phyloP scores from a whole-genome alignment of 2,113 vertebrate species.

The Phylloscopus whistleri region DNA sequence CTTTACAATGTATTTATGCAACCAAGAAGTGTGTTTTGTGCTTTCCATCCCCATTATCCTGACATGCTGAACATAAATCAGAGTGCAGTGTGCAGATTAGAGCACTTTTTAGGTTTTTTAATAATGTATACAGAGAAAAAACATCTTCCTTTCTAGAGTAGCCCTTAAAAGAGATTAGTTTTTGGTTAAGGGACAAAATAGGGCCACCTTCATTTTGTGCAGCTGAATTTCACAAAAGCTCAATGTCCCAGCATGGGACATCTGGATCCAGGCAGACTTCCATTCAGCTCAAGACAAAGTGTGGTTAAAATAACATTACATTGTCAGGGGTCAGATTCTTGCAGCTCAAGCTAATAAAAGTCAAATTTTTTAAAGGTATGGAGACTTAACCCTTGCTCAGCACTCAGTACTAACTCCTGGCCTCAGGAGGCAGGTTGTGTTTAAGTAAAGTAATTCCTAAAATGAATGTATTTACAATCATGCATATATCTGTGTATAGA shows the following conservation, averaged over 20 bases:
- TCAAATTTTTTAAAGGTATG: not conserved
- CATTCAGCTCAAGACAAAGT: not conserved
- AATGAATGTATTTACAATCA: not conserved
- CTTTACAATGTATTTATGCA: not conserved
- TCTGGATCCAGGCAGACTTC: not conserved
- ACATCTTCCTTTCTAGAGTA: not conserved
- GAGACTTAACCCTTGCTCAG: not conserved
- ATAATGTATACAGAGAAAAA: not conserved
- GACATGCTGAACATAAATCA: not conserved
- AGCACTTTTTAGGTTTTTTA: not conserved
- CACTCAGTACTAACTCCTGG: not conserved
- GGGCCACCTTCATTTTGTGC: not conserved
- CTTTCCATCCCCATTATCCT: constrained; percentile 4
- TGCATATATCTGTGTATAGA: not conserved
- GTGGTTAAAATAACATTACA: not conserved
- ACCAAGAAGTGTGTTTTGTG: not conserved
- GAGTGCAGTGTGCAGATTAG: not conserved
- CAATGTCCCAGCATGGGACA: not conserved
- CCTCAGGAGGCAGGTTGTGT: not conserved
- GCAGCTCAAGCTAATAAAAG: not conserved
- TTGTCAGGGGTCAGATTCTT: not conserved
- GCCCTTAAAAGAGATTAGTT: not conserved
- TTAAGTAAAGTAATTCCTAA: not conserved
- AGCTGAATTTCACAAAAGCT: not conserved
- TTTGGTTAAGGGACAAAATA: not conserved